phyloP scores from a whole-genome alignment of 1,140 invertebrate species.

The Yoshiicerus persimilis region DNA sequence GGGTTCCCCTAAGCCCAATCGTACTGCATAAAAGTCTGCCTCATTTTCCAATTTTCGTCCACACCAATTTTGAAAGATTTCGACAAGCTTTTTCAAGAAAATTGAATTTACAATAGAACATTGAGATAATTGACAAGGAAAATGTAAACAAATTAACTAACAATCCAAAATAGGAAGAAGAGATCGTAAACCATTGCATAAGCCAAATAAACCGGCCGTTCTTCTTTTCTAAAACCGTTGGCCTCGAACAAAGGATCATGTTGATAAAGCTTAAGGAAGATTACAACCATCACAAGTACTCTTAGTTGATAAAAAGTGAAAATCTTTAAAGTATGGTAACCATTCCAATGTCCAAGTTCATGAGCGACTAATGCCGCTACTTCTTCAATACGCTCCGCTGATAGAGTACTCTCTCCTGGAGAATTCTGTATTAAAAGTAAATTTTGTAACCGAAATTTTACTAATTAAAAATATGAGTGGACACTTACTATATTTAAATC shows the following conservation, averaged over 20 bases:
- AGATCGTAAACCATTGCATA: not conserved
- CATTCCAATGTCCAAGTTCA: not conserved
- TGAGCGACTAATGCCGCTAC: not conserved
- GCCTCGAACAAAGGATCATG: not conserved
- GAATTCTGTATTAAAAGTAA: too few species aligned
- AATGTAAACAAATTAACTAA: too few species aligned
- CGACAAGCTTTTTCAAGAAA: too few species aligned
- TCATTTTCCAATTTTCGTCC: not conserved
- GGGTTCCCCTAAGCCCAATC: not conserved
- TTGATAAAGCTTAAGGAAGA: not conserved
- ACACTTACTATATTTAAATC: too few species aligned
- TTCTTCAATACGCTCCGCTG: not conserved
- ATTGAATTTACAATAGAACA: too few species aligned
- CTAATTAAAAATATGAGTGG: too few species aligned
- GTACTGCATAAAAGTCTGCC: not conserved
- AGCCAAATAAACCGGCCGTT: not conserved
- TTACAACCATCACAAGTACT: not conserved
- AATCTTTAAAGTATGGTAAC: not conserved
- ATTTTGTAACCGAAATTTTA: too few species aligned
- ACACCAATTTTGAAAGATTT: too few species aligned
- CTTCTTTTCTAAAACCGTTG: not conserved
- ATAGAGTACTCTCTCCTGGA: too few species aligned
- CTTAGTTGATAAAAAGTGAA: not conserved
- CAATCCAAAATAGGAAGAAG: too few species aligned
- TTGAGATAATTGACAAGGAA: too few species aligned